Conservation (phyloP, 2,113 vertebrate species). For the Pipra filicauda region DNA sequence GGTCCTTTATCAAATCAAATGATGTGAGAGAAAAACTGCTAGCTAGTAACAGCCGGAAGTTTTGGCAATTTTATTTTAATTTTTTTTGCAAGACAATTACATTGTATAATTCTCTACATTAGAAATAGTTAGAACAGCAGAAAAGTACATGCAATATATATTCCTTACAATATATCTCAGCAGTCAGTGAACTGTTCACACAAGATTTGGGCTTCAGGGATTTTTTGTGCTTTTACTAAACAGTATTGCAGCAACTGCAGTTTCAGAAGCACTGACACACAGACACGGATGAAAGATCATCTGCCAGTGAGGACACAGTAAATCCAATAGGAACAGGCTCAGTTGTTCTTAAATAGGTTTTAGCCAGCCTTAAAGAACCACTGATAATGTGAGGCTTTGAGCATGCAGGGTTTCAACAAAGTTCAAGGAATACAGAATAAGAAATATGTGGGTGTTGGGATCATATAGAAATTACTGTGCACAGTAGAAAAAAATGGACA, state of each 20-base stretch:
- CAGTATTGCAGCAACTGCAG: neutral
- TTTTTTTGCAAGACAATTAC: neutral
- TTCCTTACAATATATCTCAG: neutral
- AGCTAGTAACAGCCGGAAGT: neutral
- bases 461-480: neutral
- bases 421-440: neutral
- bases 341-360: neutral
- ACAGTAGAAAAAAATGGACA: neutral
- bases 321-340: neutral
- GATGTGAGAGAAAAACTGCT: neutral
- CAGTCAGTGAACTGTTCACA: neutral
- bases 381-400: neutral
- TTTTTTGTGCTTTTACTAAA: neutral
- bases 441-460: neutral
- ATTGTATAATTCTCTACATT: neutral
- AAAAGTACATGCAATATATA: neutral
- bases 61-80: neutral
- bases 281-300: neutral
- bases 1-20: neutral
- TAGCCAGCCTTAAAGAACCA: neutral
- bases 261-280: neutral
- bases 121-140: neutral
- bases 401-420: neutral
- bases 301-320: neutral
- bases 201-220: neutral